Percentiles rank a stretch among this genome's conserved stretches.
Evolutionary conservation across 2,113 vertebrate genomes (phyloP).

Genomic region (Hypomesus transpacificus): DNA sequence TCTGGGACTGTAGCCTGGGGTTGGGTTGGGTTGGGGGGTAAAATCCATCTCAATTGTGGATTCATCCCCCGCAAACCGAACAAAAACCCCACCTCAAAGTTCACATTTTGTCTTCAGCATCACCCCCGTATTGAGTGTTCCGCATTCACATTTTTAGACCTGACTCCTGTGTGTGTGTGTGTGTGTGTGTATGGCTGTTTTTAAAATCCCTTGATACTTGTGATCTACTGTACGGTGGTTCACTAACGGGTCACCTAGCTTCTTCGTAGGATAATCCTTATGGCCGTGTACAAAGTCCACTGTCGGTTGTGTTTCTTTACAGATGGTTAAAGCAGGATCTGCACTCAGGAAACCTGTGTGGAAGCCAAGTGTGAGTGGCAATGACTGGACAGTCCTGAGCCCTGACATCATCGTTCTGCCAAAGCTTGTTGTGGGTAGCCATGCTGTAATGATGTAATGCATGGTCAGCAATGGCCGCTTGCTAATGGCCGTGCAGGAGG

Average conservation of each 20-base stretch:
- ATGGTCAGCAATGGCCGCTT: conserved; percentile 45
- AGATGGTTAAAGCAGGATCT: background rate
- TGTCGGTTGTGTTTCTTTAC: background rate
- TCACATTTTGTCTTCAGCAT: too few species aligned
- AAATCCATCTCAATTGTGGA: too few species aligned
- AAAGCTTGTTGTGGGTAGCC: conserved; percentile 34
- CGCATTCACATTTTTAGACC: too few species aligned
- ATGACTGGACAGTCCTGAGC: conserved; percentile 20
- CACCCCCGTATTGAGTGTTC: too few species aligned
- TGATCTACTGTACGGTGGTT: too few species aligned
- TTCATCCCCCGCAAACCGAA: background rate
- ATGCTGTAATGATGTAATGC: conserved; percentile 36
- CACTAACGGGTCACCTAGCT: too few species aligned
- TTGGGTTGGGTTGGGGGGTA: background rate
- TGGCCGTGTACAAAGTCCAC: background rate
- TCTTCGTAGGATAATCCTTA: too few species aligned
- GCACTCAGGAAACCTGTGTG: background rate
- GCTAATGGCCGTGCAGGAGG: too few species aligned
- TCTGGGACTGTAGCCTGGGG: background rate
- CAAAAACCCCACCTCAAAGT: background rate
- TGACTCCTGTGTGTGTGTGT: too few species aligned
- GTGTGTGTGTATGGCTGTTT: too few species aligned
- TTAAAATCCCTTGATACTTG: background rate
- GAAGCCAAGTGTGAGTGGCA: background rate
- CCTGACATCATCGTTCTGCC: conserved; percentile 28